A percentile compares a stretch with the other conserved stretches of the same genome.
These are phyloP conservation scores for Palythoa heliodiscus DNA, from an alignment of 92 coral and sea anemone genomes.

Conservation along the genomic window DNA sequence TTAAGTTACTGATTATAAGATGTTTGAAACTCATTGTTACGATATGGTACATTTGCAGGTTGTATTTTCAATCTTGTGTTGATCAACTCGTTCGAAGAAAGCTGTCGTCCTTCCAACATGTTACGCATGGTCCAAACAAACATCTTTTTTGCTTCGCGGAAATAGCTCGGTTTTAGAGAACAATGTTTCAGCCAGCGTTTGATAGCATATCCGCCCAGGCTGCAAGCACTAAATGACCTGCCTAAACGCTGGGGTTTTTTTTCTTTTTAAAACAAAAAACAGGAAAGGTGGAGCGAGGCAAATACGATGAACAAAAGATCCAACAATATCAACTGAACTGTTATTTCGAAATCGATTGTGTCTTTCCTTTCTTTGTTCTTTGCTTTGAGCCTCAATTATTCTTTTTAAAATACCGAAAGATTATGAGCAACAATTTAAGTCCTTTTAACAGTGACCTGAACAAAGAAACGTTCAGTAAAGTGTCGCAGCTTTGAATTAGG, in stretches of 20 bases:
- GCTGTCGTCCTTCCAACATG: neutral
- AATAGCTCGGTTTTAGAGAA: conserved; percentile 2
- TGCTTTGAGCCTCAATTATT: neutral
- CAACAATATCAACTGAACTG: neutral
- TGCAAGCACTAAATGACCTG: neutral
- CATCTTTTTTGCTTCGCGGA: neutral
- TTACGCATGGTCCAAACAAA: neutral
- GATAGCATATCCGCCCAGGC: conserved; percentile 9
- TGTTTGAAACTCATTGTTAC: neutral
- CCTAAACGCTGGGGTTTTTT: neutral
- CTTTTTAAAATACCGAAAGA: neutral
- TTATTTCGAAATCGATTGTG: neutral
- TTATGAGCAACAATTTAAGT: neutral
- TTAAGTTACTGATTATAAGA: neutral
- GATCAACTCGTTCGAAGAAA: neutral
- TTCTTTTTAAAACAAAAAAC: neutral
- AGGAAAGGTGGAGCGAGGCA: conserved; percentile 2
- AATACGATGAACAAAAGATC: conserved; percentile 17
- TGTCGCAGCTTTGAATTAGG: no score
- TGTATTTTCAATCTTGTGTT: neutral
- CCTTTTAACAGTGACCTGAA: neutral
- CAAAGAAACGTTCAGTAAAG: no score
- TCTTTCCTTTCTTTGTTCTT: neutral
- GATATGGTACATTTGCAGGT: neutral
- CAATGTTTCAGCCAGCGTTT: neutral